phyloP scores from a whole-genome alignment of 2,797 vertebrate genomes.

The Myotis findleyi region DNA sequence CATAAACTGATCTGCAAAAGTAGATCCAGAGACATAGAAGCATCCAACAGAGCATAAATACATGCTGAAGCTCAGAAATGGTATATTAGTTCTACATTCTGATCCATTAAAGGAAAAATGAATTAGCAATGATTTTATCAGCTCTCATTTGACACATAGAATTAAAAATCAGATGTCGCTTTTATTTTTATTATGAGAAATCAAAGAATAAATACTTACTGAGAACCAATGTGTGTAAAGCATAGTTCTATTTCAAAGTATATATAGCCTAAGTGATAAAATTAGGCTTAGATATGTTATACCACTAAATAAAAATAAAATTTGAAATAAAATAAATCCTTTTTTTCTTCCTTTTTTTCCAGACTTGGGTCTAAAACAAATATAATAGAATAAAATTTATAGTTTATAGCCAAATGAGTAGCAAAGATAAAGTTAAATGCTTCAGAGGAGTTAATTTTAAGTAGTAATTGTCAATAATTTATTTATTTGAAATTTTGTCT shows the following conservation, averaged over 20 bases:
- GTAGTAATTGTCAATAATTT: neutral
- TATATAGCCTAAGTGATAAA: neutral
- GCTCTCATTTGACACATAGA: neutral
- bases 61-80: neutral
- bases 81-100: neutral
- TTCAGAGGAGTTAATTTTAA: neutral
- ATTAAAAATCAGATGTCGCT: neutral
- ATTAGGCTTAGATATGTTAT: neutral
- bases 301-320: neutral
- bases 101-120: neutral
- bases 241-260: neutral
- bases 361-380: neutral
- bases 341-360: no score
- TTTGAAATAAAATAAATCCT: neutral
- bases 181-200: neutral
- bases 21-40: no score
- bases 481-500: slow-evolving; percentile 21
- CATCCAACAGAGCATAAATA: neutral
- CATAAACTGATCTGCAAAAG: no score
- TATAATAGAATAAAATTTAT: neutral
- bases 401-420: neutral
- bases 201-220: neutral
- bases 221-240: neutral
- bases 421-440: neutral
- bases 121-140: neutral